These are phyloP conservation scores for Ips nitidus DNA, from an alignment of 1,140 invertebrate species.

Conservation along the genomic window DNA sequence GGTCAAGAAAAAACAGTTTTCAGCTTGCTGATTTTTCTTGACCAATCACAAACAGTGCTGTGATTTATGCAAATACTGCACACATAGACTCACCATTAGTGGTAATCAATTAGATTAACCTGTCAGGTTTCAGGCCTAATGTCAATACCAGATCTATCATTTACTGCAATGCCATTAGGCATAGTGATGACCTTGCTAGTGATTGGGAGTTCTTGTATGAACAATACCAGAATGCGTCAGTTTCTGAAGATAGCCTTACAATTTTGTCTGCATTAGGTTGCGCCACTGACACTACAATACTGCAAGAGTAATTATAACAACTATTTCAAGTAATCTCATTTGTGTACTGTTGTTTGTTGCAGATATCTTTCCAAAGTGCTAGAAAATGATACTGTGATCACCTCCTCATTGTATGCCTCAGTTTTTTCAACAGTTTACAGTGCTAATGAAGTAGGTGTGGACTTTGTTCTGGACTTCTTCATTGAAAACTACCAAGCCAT, in stretches of 20 bases:
- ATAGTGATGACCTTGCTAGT: constrained; percentile 3
- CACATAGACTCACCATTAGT: no score
- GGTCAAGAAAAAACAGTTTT: no score
- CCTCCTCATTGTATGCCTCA: constrained; percentile 40
- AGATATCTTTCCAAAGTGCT: neutral
- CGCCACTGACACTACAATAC: constrained; percentile 53
- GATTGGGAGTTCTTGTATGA: constrained; percentile 18
- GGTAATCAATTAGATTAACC: no score
- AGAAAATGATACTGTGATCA: neutral
- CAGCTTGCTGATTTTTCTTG: no score
- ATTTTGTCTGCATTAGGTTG: constrained; percentile 21
- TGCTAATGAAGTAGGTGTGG: constrained; percentile 52
- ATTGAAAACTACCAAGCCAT: constrained; percentile 24
- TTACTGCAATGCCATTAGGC: constrained; percentile 16
- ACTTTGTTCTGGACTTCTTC: constrained; percentile 55
- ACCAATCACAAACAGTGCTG: no score
- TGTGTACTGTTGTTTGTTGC: neutral
- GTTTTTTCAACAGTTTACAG: constrained; percentile 52
- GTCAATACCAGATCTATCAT: constrained; percentile 8
- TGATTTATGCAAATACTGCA: no score
- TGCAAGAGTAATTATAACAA: neutral
- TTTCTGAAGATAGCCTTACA: constrained; percentile 7
- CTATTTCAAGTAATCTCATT: neutral
- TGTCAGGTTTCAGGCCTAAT: constrained; percentile 7
- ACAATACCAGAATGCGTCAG: constrained; percentile 17